phyloP scores from a whole-genome alignment of 1,140 invertebrate genomes.

The Scaptomyza montana region DNA sequence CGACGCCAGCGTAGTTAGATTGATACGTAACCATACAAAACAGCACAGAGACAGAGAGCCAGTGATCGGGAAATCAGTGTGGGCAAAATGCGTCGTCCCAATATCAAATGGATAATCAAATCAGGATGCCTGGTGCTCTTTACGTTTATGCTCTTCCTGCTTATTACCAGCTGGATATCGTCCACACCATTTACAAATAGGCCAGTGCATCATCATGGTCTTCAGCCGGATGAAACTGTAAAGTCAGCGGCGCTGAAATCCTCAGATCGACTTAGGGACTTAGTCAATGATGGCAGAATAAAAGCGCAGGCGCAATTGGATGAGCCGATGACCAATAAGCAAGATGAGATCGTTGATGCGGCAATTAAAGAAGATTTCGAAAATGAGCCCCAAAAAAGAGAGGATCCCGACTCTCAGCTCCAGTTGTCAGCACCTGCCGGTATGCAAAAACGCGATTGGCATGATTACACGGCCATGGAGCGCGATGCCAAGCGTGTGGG shows the following conservation, averaged over 20 bases:
- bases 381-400: neutral
- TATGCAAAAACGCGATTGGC: slow-evolving; percentile 89
- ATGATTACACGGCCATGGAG: slow-evolving; percentile 90
- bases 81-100: slow-evolving; percentile 73
- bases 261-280: neutral
- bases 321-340: slow-evolving; percentile 14
- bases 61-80: neutral
- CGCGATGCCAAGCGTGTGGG: slow-evolving; percentile 88
- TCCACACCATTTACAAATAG: slow-evolving; percentile 73
- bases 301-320: slow-evolving; percentile 10
- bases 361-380: slow-evolving; percentile 7
- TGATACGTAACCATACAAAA: slow-evolving; percentile 57
- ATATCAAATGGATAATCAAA: slow-evolving; percentile 78
- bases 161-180: slow-evolving; percentile 77
- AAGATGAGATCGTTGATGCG: neutral
- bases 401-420: slow-evolving; percentile 7
- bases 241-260: slow-evolving; percentile 1
- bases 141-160: slow-evolving; percentile 63
- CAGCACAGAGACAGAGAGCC: neutral
- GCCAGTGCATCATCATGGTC: slow-evolving; percentile 60
- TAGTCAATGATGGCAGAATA: neutral
- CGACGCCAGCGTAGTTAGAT: slow-evolving; percentile 24
- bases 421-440: slow-evolving; percentile 84
- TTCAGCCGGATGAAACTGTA: slow-evolving; percentile 43
- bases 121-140: slow-evolving; percentile 58